Evolutionary conservation across 2,888 invertebrate genomes (phyloP), one percentile per base, ranked within the genome.

Genomic region (Ennomos erosarius): DNA sequence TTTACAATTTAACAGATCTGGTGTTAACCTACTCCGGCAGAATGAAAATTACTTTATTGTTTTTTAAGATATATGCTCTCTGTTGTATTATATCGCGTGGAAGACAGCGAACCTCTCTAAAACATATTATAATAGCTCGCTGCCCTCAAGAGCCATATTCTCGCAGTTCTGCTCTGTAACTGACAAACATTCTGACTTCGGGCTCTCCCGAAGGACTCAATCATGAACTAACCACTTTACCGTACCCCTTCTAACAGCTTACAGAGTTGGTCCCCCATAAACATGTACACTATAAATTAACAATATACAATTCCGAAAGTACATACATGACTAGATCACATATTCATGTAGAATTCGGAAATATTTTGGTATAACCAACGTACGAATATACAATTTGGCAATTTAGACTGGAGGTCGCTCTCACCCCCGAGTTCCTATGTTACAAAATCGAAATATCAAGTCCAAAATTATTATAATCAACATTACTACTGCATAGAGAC

Each of bases 341-440:
- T 91, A 87, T 90, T 90, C 92, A 92, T 92, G 92, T 84, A 92
- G 90, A 89, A 89, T 92, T 92, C 92, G 91, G 92, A 92, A 91
- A 84, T 74, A 88, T 87, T 91, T 90, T 90, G 90, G 90, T 90
- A 90, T 87, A 89, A 84, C 87, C 80, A 77, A 86, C 83, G 68
- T 85, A 87, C 85, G 82, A 84, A 84, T 83, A 85, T 83, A 89
- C 84, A 87, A 88, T 90, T 90, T 90, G 90, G 90, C 90, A 88
- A 89, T 84, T 80, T 78, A 74, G 79, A 76, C 76, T 59, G 63
- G 75, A 75, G 80, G 76, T 68, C 66, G 55, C 42, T 36, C 42
- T 36, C 45, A 55, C 78, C 81, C 77, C 74, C 75, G 68, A 71
- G 76, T 75, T 74, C 70, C 73, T 81, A 81, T 73, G 70, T 71